Evolutionary conservation across 2,797 vertebrate genomes (phyloP), one percentile per base, ranked within the genome.

Genomic region (Morelia viridis): DNA sequence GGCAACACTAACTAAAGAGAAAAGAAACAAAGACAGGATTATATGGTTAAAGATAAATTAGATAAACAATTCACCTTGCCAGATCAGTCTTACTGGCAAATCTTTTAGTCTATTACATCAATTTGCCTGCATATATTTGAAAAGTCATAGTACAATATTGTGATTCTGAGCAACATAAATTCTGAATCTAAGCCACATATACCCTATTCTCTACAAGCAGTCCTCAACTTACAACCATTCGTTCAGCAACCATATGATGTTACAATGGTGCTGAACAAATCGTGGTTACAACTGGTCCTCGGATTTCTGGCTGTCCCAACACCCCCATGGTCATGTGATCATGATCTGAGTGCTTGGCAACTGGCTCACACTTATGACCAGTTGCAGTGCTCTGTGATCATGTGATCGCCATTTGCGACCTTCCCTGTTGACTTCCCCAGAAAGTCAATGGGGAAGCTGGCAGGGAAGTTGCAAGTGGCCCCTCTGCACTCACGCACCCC

Each of bases 1-100:
- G 99, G 99, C 93, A 99, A 97, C 97, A 99, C 99, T 97, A 99
- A 97, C 99, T 99, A 89, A 88, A 93, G 94, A 91, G 85, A 92
- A 89, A 96, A 71, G 83, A 95, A 93, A 53, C 94, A 93, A 96
- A 95, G 95, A 28, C 92, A 88, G 6, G 46, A 57, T 50, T 90
- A 83, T 5, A 93, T 22, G 28, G 31, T 94, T 91, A 95, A 62
- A 91, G 85, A 94, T 9, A 93, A 35, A 3, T 91, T 0, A 46
- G 35, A 61, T 87, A 61, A 61, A 87, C 4, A 85, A 91, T 65
- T 87, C 1, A 92, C 26, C 24, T 95, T 94, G 91, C 68, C 15
- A 87, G 90, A 90, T 9, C 93, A 93, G 68, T n/a, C 26, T 83
- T 4, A 60, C 26, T 11, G 92, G 57, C 57, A 90, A 89, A 65